phyloP scores from a whole-genome alignment of 2,888 invertebrate genomes.

The Cataglyphis albicans region DNA sequence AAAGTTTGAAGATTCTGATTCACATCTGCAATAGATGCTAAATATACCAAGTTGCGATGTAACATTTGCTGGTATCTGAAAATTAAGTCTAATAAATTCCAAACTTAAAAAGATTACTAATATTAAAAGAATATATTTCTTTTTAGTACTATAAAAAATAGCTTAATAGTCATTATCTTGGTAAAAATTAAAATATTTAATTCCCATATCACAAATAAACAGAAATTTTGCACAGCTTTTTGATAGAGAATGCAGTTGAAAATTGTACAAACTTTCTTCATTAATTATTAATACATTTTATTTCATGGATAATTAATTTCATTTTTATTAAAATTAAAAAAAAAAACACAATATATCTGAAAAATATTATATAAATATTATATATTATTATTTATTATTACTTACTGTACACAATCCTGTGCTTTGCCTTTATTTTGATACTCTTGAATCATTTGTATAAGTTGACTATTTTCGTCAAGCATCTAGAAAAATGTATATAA shows the following conservation, averaged over 20 bases:
- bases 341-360: neutral
- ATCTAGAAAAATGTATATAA: constrained; percentile 88
- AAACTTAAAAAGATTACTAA: neutral
- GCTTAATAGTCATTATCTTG: neutral
- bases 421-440: constrained; percentile 98
- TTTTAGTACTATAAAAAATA: neutral
- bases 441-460: constrained; percentile 98
- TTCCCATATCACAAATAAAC: neutral
- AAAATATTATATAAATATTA: neutral
- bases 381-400: constrained; percentile 62
- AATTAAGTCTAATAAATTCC: constrained; percentile 21
- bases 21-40: constrained; percentile 98
- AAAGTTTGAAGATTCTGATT: constrained; percentile 96
- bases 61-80: constrained; percentile 94
- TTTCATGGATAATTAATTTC: neutral
- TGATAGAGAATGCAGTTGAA: neutral
- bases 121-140: neutral
- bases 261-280: neutral
- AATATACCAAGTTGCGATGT: constrained; percentile 97
- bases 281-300: neutral
- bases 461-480: constrained; percentile 98
- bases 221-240: neutral
- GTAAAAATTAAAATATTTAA: neutral
- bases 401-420: constrained; percentile 95
- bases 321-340: neutral